Conservation (phyloP, 2,888 invertebrate genomes). For the Aphodius granarius region DNA sequence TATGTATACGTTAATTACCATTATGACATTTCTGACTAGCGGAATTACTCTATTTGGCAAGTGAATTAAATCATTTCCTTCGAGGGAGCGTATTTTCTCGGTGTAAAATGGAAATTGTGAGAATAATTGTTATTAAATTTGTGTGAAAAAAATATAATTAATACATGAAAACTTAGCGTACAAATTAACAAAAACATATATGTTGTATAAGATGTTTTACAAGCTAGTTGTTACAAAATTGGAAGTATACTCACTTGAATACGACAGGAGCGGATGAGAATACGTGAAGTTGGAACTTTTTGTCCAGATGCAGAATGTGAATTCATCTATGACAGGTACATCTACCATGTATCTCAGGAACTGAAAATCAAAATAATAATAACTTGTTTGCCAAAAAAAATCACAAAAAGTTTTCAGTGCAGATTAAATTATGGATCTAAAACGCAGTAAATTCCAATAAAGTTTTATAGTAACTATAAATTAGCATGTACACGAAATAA, state of each 20-base stretch:
- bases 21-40: background rate
- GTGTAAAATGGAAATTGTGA: background rate
- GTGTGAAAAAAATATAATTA: background rate
- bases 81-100: background rate
- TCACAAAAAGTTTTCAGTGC: too few species aligned
- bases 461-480: too few species aligned
- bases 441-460: background rate
- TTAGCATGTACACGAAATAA: background rate
- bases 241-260: constrained; percentile 56
- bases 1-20: background rate
- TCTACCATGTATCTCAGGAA: constrained; percentile 57
- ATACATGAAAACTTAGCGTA: too few species aligned
- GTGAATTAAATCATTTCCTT: background rate
- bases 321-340: constrained; percentile 57
- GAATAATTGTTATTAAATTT: background rate
- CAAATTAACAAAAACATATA: too few species aligned
- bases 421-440: background rate
- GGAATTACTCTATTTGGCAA: background rate
- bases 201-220: too few species aligned
- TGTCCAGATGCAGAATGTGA: constrained; percentile 61
- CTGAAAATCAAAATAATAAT: constrained; percentile 43
- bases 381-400: background rate
- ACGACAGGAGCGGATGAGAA: constrained; percentile 58
- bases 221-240: constrained; percentile 3
- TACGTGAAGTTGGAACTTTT: constrained; percentile 56